A percentile compares a stretch with the other conserved stretches of the same genome.
Conservation (phyloP, 2,113 vertebrate species). For the Balaeniceps rex region DNA sequence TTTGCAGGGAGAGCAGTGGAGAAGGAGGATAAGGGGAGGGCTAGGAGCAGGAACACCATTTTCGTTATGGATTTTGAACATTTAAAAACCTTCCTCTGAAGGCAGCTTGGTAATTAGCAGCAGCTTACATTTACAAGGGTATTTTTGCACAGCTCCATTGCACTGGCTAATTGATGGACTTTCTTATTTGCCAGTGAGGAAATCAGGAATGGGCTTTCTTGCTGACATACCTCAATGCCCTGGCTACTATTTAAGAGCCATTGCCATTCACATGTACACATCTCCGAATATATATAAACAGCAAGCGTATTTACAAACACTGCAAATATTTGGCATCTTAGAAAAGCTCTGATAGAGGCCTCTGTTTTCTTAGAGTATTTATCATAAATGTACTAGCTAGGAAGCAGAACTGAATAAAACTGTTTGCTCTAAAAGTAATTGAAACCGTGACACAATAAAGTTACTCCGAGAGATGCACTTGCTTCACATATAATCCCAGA, state of each 20-base stretch:
- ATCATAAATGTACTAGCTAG: not conserved
- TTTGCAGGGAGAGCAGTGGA: not conserved
- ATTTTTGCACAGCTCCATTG: not conserved
- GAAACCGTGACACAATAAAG: not conserved
- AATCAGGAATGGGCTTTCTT: not conserved
- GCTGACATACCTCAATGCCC: not conserved
- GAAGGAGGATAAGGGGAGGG: not conserved
- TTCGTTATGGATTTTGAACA: not conserved
- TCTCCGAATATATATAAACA: not conserved
- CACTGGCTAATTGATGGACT: not conserved
- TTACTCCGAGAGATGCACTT: not conserved
- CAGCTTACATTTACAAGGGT: not conserved
- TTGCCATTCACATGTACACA: not conserved
- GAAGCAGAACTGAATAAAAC: constrained; percentile 19
- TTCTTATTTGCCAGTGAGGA: not conserved
- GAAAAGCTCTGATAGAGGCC: not conserved
- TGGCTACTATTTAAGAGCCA: not conserved
- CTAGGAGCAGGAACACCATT: not conserved
- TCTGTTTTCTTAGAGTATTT: not conserved
- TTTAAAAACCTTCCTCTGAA: not conserved
- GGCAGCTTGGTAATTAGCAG: not conserved
- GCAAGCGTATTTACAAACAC: not conserved
- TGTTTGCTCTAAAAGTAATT: constrained; percentile 40
- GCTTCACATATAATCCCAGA: not conserved
- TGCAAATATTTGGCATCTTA: not conserved